Conservation (phyloP, 2,113 vertebrate genomes). For the Triplophysa dalaica region DNA sequence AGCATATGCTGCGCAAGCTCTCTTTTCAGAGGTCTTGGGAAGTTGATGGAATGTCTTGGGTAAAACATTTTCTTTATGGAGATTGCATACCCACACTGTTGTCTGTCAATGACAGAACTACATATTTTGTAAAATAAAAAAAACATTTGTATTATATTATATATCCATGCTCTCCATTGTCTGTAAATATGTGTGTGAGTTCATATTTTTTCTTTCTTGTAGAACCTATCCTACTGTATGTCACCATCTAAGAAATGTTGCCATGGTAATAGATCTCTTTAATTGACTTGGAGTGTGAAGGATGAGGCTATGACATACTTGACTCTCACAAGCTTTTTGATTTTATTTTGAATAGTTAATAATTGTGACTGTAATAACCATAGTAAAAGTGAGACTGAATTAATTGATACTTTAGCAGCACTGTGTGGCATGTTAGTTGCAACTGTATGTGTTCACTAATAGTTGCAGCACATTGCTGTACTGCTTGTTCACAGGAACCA, state of each 20-base stretch:
- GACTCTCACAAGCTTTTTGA: not conserved
- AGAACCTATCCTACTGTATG: not conserved
- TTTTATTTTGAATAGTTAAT: not conserved
- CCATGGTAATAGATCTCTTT: constrained; percentile 27
- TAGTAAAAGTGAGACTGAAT: not conserved
- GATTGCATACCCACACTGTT: no score
- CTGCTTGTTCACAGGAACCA: constrained; percentile 25
- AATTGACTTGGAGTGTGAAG: constrained; percentile 24
- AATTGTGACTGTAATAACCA: not conserved
- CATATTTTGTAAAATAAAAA: no score
- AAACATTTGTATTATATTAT: no score
- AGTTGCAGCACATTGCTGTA: not conserved
- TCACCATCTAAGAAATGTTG: constrained; percentile 22
- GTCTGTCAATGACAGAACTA: no score
- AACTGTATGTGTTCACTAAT: not conserved
- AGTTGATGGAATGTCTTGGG: no score
- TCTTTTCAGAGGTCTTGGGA: no score
- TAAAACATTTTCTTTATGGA: no score
- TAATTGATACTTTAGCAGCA: not conserved
- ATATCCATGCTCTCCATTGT: no score
- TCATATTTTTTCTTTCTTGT: not conserved
- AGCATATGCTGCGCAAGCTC: no score
- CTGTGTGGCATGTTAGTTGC: not conserved
- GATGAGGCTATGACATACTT: constrained; percentile 3
- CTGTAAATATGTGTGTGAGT: no score